A percentile compares a stretch with the other conserved stretches of the same genome.
phyloP scores from a whole-genome alignment of 1,140 invertebrate genomes.

The Oscheius sp. region DNA sequence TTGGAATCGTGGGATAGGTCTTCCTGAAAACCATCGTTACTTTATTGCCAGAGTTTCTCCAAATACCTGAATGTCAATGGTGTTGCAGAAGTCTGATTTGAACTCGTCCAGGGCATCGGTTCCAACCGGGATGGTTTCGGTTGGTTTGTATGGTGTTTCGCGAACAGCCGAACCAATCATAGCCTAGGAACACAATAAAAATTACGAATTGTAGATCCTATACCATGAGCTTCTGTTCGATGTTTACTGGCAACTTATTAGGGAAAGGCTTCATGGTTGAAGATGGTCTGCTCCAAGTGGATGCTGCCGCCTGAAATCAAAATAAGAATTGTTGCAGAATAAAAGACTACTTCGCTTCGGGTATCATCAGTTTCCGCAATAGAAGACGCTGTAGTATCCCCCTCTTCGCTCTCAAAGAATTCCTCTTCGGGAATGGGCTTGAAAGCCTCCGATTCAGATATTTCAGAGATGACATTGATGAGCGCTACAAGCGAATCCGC shows the following conservation, averaged over 20 bases:
- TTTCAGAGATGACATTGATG: constrained; percentile 27
- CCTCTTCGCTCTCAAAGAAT: background rate
- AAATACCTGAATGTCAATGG: background rate
- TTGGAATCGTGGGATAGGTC: background rate
- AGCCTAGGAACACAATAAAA: background rate
- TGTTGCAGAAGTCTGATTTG: background rate
- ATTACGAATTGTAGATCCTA: background rate
- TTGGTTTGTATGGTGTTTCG: background rate
- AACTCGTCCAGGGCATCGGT: constrained; percentile 23
- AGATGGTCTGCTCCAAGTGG: constrained; percentile 22
- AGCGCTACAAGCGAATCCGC: constrained; percentile 38
- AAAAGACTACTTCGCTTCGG: background rate
- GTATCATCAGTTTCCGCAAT: constrained; percentile 10
- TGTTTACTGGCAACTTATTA: background rate
- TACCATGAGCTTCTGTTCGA: background rate
- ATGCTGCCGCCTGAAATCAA: background rate
- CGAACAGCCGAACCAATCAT: constrained; percentile 18
- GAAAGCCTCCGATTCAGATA: constrained; percentile 10
- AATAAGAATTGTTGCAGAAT: too few species aligned
- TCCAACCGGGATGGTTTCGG: constrained; percentile 12
- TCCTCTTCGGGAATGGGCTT: constrained; percentile 7
- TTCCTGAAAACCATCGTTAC: background rate
- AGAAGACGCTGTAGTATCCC: background rate
- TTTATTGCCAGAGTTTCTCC: background rate
- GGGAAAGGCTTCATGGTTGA: constrained; percentile 2